Percentiles rank a stretch among this genome's conserved stretches.
Evolutionary conservation across 2,113 vertebrate species (phyloP).

Genomic region (Aythya baeri): DNA sequence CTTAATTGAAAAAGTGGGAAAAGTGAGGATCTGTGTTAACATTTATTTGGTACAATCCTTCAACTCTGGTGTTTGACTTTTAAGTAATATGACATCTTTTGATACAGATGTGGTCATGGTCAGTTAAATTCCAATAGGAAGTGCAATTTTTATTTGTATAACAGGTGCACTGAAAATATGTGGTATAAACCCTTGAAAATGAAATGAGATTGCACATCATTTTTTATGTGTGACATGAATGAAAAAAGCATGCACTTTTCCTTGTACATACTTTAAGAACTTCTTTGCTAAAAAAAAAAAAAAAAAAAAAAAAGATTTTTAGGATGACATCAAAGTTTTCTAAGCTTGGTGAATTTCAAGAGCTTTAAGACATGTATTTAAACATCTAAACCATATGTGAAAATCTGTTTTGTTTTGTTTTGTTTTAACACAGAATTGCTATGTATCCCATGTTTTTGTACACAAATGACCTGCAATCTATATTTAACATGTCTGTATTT

Average conservation of each 20-base stretch:
- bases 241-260: background rate
- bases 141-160: background rate
- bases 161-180: conserved; percentile 19
- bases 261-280: background rate
- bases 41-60: background rate
- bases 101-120: background rate
- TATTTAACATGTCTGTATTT: background rate
- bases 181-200: background rate
- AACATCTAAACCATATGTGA: background rate
- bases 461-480: background rate
- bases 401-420: background rate
- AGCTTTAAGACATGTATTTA: background rate
- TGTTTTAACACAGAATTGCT: background rate
- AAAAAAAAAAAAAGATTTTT: background rate
- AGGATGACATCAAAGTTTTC: background rate
- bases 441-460: background rate
- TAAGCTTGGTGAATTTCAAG: background rate
- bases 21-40: background rate
- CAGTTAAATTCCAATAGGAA: conserved; percentile 27
- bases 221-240: background rate
- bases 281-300: background rate
- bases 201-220: background rate
- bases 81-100: conserved; percentile 4
- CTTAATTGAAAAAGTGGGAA: background rate
- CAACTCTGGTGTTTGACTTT: background rate